Evolutionary conservation across 2,113 vertebrate species (phyloP).

Genomic region (Heterochromis multidens): DNA sequence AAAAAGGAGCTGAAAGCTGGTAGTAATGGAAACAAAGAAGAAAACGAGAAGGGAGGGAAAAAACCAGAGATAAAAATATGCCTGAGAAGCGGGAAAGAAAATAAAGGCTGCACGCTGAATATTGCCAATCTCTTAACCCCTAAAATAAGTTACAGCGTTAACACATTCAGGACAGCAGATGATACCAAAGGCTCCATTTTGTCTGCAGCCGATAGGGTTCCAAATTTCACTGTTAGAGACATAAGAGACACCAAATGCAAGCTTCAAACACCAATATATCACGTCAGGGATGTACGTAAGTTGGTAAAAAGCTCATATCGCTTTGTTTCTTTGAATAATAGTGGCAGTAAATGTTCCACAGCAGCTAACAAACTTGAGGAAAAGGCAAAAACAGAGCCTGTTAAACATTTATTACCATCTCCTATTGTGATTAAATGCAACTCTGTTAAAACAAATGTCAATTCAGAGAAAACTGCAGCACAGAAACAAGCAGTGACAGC

Average conservation of each 20-base stretch:
- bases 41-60: constrained; percentile 56
- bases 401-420: constrained; percentile 70
- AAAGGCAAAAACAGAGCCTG: constrained; percentile 73
- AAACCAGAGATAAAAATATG: constrained; percentile 90
- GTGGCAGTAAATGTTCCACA: constrained; percentile 68
- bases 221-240: constrained; percentile 90
- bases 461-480: constrained; percentile 15
- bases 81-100: constrained; percentile 84
- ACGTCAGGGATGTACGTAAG: constrained; percentile 94
- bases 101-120: constrained; percentile 80
- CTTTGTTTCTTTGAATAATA: constrained; percentile 80
- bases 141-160: constrained; percentile 74
- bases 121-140: constrained; percentile 91
- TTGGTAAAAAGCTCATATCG: constrained; percentile 90
- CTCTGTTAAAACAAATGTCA: constrained; percentile 79
- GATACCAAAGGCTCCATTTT: constrained; percentile 64
- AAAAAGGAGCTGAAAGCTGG: constrained; percentile 27
- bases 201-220: constrained; percentile 80
- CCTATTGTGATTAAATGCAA: constrained; percentile 92
- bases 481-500: constrained; percentile 19
- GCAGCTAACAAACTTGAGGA: constrained; percentile 66
- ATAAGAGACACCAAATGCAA: constrained; percentile 85
- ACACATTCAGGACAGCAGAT: constrained; percentile 61
- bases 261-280: constrained; percentile 86
- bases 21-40: constrained; percentile 12